phyloP scores from a whole-genome alignment of 1,140 invertebrate species.

The fruit fly (Drosophila melanogaster) region Release_6_plus_ISO1_MT NC_004354.4:7079501-7080000 shows the following conservation, averaged over 20 bases:
- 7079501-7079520: constrained; percentile 4
- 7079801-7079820: constrained; percentile 73
- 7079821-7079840: constrained; percentile 19
- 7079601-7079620: constrained; percentile 28
- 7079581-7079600: constrained; percentile 31
- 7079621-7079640: constrained; percentile 44
- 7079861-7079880: constrained; percentile 9
- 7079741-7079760: constrained; percentile 39
- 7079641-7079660: constrained; percentile 41
- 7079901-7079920: constrained; percentile 37
- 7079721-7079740: constrained; percentile 33
- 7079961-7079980: constrained; percentile 37
- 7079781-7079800: constrained; percentile 45
- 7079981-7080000: constrained; percentile 44
- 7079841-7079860: constrained; percentile 21
- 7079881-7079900: constrained; percentile 30
- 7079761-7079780: constrained; percentile 27
- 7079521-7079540: constrained; percentile 39
- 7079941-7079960: constrained; percentile 24
- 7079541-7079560: constrained; percentile 46
- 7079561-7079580: constrained; percentile 30
- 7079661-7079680: constrained; percentile 30
- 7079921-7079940: constrained; percentile 29
- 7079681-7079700: constrained; percentile 51
- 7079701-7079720: constrained; percentile 40